Evolutionary conservation across 2,797 vertebrate species (phyloP), one percentile per base, ranked within the genome.

Genomic region (Centroberyx gerrardi): DNA sequence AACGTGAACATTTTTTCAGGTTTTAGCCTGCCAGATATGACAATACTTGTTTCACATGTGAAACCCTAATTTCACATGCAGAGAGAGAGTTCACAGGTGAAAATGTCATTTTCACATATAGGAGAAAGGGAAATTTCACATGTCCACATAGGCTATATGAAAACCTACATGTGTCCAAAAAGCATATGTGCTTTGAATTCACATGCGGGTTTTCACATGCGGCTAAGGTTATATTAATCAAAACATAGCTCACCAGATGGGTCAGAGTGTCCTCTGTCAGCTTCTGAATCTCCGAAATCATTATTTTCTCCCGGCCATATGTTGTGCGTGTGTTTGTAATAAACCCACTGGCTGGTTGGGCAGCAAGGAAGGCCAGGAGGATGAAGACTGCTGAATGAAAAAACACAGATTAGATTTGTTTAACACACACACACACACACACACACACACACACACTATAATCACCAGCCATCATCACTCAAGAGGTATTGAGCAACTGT

Each of bases 201-300:
- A 22, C 22, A 22, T 22, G 22, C 22, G 1, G 22, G 22, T 22
- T 22, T 22, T 22, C 22, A 22, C 22, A 22, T 22, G 22, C 22
- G 22, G 22, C 22, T 22, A 22, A 22, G 22, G 22, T 22, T 22
- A 22, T 1, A 22, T 22, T 22, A 1, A 22, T 1, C 22, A 22
- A 22, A 22, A 54, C 14, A 44, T 49, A 22, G 0, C 82, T 86
- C 74, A 86, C 88, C 0, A 91, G 46, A 0, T 14, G 0, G 0
- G 0, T 0, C 46, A 74, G 0, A 1, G n/a, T 0, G 0, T 0
- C 1, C 1, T 0, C 0, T 1, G 75, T 54, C 0, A 5, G 0
- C 0, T 0, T 0, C n/a, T 0, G 13, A 0, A 79, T 31, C 3
- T 0, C 0, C 0, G 2, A 1, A 8, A 76, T 22, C 36, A 55